Base-by-base conservation (phyloP, 1,140 invertebrate genomes). In the Polyergus mexicanus region DNA sequence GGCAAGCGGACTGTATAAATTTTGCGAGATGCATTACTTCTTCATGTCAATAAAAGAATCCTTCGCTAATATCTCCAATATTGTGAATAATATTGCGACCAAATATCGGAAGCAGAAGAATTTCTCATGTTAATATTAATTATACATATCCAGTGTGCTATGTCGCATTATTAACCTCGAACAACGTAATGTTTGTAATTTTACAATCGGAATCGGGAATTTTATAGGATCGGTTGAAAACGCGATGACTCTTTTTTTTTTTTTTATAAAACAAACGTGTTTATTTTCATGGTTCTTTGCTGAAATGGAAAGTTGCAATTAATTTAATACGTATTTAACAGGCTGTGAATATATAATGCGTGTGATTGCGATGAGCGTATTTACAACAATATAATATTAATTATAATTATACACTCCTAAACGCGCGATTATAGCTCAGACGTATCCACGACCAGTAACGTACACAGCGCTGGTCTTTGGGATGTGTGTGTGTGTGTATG, bases 301-400 rank as follows among this genome's bases (percentile, higher is more conserved):
- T 90, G 89, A 90, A 90, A 90, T 90, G 88, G 86, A 89, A 89
- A 91, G 83, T 91, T 84, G 84, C 78, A 89, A 72, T 91, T 91
- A 91, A 91, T 91, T 91, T 91, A 91, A 91, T 91, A 89, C 65
- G 86, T 75, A 86, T 87, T 78, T 91, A 91, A 91, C 86, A 85
- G 84, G 87, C 56, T 83, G 85, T 81, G 80, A 80, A 90, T 90
- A 90, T 90, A 81, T 71, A 90, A 85, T 88, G 83, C 86, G 83
- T 84, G 85, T 88, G 90, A 86, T 85, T 74, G 16, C 86, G 90
- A 91, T 89, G 90, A 90, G 90, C 90, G 85, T 91, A 91, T 91
- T 90, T 91, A 91, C 90, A 91, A 90, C 78, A 85, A 90, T 91
- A 90, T 71, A 90, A 47, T 84, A 91, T 19, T 77, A 90, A 58